A percentile compares a stretch with the other conserved stretches of the same genome.
phyloP scores from a whole-genome alignment of 2,888 invertebrate species.

The Melanotus villosus region DNA sequence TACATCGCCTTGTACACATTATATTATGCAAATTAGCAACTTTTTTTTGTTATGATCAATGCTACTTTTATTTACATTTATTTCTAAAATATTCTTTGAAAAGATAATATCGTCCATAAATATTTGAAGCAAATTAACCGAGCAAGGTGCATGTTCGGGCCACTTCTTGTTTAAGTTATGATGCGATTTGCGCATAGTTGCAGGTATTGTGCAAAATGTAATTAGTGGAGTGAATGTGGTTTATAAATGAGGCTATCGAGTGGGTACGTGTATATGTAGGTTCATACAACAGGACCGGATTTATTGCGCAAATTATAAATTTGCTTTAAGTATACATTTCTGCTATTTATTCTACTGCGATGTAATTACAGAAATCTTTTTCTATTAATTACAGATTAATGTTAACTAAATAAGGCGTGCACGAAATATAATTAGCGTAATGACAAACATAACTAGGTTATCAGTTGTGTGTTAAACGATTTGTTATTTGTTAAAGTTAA shows the following conservation, averaged over 20 bases:
- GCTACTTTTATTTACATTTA: no score
- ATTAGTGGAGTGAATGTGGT: constrained; percentile 60
- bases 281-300: constrained; percentile 43
- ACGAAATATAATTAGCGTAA: constrained; percentile 11
- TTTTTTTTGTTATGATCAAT: no score
- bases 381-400: constrained; percentile 23
- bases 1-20: not conserved
- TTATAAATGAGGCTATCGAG: constrained; percentile 60
- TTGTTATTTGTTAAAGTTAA: not conserved
- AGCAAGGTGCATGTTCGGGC: constrained; percentile 28
- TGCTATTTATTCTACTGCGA: constrained; percentile 20
- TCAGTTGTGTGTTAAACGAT: not conserved
- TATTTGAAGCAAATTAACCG: constrained; percentile 24
- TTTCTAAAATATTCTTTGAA: no score
- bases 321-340: constrained; percentile 36
- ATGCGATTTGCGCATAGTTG: constrained; percentile 53
- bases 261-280: constrained; percentile 53
- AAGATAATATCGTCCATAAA: constrained; percentile 2
- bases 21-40: not conserved
- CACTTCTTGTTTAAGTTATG: constrained; percentile 18
- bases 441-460: constrained; percentile 12
- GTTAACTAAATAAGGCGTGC: constrained; percentile 3
- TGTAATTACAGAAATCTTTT: constrained; percentile 31
- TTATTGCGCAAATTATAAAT: constrained; percentile 38
- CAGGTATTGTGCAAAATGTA: constrained; percentile 59